A percentile compares a stretch with the other conserved stretches of the same genome.
Evolutionary conservation across 2,888 invertebrate genomes (phyloP).

Genomic region (Lissonota sp.): DNA sequence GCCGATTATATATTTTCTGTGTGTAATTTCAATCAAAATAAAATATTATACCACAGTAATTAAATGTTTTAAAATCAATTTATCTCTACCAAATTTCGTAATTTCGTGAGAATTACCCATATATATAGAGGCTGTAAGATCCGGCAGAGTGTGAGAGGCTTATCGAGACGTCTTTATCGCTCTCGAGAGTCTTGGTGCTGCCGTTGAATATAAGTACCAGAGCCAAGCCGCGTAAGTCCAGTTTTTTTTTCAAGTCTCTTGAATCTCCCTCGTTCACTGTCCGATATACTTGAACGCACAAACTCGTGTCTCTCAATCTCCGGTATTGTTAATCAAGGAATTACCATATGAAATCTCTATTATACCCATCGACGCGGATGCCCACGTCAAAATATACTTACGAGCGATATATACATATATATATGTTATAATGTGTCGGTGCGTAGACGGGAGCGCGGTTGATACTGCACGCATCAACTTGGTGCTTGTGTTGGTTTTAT

Average conservation of each 20-base stretch:
- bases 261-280: slow-evolving; percentile 25
- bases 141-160: slow-evolving; percentile 43
- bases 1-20: too few relatives aligned
- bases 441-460: slow-evolving; percentile 54
- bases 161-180: slow-evolving; percentile 55
- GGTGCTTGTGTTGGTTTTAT: slow-evolving; percentile 72
- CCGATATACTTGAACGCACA: slow-evolving; percentile 22
- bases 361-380: slow-evolving; percentile 65
- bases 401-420: not conserved
- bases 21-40: too few relatives aligned
- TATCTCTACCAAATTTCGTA: too few relatives aligned
- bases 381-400: slow-evolving; percentile 32
- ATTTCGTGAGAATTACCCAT: too few relatives aligned
- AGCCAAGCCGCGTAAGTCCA: slow-evolving; percentile 38
- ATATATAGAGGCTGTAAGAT: slow-evolving; percentile 28
- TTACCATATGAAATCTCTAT: slow-evolving; percentile 81
- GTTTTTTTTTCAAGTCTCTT: slow-evolving; percentile 48
- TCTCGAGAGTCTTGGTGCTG: slow-evolving; percentile 24
- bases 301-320: slow-evolving; percentile 47
- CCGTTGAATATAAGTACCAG: slow-evolving; percentile 34
- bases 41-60: too few relatives aligned
- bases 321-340: slow-evolving; percentile 80
- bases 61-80: too few relatives aligned
- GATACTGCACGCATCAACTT: slow-evolving; percentile 34
- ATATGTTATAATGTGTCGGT: slow-evolving; percentile 58